Percentiles rank a stretch among this genome's conserved stretches.
phyloP scores from a whole-genome alignment of 2,113 vertebrate genomes.

The Tympanuchus pallidicinctus region DNA sequence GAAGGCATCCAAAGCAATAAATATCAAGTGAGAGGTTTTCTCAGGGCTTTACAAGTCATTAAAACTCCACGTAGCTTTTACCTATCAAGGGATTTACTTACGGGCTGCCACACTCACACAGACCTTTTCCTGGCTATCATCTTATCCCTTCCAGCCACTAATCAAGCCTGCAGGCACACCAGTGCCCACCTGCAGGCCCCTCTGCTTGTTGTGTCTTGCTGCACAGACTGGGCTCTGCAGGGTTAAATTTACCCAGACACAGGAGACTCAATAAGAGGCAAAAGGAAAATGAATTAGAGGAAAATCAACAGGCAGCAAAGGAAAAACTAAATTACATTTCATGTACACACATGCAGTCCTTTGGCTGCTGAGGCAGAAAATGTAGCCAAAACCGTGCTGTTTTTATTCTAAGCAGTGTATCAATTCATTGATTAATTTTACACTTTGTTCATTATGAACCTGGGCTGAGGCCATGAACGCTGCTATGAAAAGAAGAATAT shows the following conservation, averaged over 20 bases:
- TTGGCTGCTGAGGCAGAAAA: slow-evolving; percentile 69
- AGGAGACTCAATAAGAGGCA: slow-evolving; percentile 46
- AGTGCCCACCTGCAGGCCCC: neutral
- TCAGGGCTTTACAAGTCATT: slow-evolving; percentile 56
- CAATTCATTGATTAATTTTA: slow-evolving; percentile 74
- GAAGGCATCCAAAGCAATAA: slow-evolving; percentile 61
- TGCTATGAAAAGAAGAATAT: slow-evolving; percentile 63
- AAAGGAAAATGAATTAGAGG: slow-evolving; percentile 72
- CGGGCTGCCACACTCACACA: neutral
- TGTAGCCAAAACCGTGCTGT: slow-evolving; percentile 44
- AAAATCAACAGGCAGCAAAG: slow-evolving; percentile 70
- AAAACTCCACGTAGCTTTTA: slow-evolving; percentile 49
- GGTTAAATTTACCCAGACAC: slow-evolving; percentile 59
- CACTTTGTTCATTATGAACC: slow-evolving; percentile 75
- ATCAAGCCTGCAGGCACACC: neutral
- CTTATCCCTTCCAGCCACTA: neutral
- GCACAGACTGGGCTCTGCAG: neutral
- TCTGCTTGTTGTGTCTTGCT: neutral
- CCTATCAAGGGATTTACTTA: slow-evolving; percentile 28
- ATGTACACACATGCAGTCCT: slow-evolving; percentile 63
- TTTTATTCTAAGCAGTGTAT: slow-evolving; percentile 75
- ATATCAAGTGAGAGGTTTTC: slow-evolving; percentile 26
- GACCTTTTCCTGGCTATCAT: neutral
- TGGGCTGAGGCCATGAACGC: slow-evolving; percentile 53
- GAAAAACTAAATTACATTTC: slow-evolving; percentile 73